Evolutionary conservation across 1,140 invertebrate genomes (phyloP).

Genomic region (Mesaphorura yosii): DNA sequence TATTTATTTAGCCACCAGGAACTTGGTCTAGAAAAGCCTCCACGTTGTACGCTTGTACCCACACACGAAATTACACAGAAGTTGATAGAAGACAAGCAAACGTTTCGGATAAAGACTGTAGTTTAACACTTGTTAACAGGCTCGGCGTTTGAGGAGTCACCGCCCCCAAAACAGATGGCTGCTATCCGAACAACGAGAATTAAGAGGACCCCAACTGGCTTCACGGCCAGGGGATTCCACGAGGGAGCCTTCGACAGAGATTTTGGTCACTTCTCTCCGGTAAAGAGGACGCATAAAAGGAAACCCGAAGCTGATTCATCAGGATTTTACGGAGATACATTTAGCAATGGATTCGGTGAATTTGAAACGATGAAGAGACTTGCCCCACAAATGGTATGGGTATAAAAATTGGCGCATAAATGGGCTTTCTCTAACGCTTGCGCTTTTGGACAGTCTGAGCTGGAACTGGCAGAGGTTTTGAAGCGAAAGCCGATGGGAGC

Average conservation of each 20-base stretch:
- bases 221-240: constrained; percentile 39
- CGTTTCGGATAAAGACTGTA: no score
- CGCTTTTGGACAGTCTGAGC: constrained; percentile 8
- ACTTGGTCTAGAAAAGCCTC: no score
- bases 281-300: constrained; percentile 25
- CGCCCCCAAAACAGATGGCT: no score
- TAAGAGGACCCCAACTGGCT: constrained; percentile 29
- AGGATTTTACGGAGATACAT: constrained; percentile 37
- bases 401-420: constrained; percentile 7
- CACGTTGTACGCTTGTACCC: no score
- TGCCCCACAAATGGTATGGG: background rate
- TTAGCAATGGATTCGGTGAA: constrained; percentile 36
- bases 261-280: constrained; percentile 31
- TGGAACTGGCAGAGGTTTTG: background rate
- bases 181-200: constrained; percentile 19
- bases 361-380: constrained; percentile 37
- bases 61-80: no score
- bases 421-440: constrained; percentile 3
- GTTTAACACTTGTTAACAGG: no score
- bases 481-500: constrained; percentile 25
- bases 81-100: no score
- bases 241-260: constrained; percentile 40
- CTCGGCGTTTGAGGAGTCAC: no score
- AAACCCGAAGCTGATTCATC: constrained; percentile 28
- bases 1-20: no score